Base-by-base conservation (phyloP, 2,113 vertebrate genomes). In the Helogale parvula region DNA sequence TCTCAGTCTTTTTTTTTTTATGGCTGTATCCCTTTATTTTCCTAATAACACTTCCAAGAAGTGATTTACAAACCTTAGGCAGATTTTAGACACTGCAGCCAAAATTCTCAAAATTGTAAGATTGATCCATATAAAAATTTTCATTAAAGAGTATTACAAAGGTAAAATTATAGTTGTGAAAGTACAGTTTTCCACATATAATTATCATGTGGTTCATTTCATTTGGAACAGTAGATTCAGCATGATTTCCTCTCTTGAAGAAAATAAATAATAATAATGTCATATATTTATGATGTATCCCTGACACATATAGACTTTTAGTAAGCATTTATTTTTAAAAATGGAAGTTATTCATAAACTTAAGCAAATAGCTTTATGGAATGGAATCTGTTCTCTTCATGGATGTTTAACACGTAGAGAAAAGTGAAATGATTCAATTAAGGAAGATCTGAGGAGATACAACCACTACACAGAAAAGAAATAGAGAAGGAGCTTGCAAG, bases 401-500 rank as follows among this genome's bases (percentile, higher is more conserved):
- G 17, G 38, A 90, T 35, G 3, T 35, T 93, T 52, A 23, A 7
- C 45, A 74, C 3, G 21, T 0, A 60, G 29, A 93, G 71, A 68
- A 68, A 25, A 93, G 6, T 3, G 4, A 90, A 52, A 63, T 21
- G 12, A 38, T 47, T 69, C 10, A 8, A 7, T 63, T 74, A 31
- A 57, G 6, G n/a, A 65, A 89, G 31, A 10, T 71, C 19, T 76
- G 16, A 84, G 25, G 23, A 71, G 4, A 69, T 47, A 63, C 2
- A 85, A 1, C n/a, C 23, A 79, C 52, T 14, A 29, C 1, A 54
- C 4, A 23, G 12, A 66, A 80, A 54, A 84, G 84, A 1, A 69
- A 12, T 1, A 8, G 35, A 71, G 15, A 7, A 38, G 27, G 6
- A 85, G 12, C 1, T 41, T 11, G 6, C 2, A 1, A 7, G 19